Conservation (phyloP, 2,888 invertebrate genomes). For the Drosophila acutilabella region DNA sequence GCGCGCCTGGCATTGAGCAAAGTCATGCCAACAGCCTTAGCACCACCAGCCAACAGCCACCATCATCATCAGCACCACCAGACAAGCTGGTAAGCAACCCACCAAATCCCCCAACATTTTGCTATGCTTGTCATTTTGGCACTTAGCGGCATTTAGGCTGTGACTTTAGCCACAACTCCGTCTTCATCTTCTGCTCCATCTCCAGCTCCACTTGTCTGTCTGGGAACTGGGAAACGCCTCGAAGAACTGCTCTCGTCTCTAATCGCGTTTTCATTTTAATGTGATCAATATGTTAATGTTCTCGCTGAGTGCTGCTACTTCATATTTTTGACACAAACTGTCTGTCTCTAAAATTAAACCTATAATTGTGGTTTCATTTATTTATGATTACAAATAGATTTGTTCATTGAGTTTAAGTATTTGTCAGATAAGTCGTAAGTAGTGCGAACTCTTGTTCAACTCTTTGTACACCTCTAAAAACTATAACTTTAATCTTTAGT, state of each 20-base stretch:
- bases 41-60: constrained; percentile 23
- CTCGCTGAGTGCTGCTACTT: constrained; percentile 48
- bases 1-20: constrained; percentile 72
- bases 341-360: constrained; percentile 4
- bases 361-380: constrained; percentile 2
- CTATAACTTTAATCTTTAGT: no score
- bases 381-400: background rate
- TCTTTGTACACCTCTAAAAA: no score
- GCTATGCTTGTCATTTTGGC: constrained; percentile 73
- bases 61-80: constrained; percentile 30
- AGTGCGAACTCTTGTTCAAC: no score
- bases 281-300: constrained; percentile 63
- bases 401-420: constrained; percentile 3
- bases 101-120: constrained; percentile 49
- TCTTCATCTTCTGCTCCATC: constrained; percentile 10
- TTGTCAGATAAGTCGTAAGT: no score
- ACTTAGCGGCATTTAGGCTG: constrained; percentile 76
- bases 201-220: constrained; percentile 18
- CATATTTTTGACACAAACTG: constrained; percentile 43
- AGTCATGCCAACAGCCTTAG: constrained; percentile 61
- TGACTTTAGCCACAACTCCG: constrained; percentile 42
- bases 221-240: constrained; percentile 54
- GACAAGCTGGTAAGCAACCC: constrained; percentile 34
- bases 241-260: constrained; percentile 24
- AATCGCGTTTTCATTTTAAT: constrained; percentile 46